phyloP scores from a whole-genome alignment of 2,888 invertebrate genomes.

The Tethea ocularis region DNA sequence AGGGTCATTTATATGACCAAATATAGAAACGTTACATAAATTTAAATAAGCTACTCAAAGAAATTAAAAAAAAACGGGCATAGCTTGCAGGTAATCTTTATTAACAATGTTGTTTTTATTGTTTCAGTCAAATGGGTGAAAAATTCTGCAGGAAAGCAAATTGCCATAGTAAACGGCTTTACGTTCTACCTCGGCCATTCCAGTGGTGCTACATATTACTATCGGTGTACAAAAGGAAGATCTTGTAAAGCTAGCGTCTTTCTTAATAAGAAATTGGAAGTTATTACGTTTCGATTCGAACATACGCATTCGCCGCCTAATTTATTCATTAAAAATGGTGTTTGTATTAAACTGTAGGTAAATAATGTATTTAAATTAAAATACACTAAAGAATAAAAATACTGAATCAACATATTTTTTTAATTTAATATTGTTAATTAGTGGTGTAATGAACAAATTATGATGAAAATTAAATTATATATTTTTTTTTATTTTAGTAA shows the following conservation, averaged over 20 bases:
- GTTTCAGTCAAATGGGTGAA: conserved; percentile 31
- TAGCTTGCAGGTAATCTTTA: too few relatives aligned
- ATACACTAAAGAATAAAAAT: too few relatives aligned
- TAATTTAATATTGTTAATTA: too few relatives aligned
- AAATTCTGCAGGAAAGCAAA: conserved; percentile 22
- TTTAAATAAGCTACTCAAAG: too few relatives aligned
- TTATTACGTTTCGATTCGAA: conserved; percentile 15
- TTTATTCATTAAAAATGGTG: conserved; percentile 26
- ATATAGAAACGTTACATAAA: too few relatives aligned
- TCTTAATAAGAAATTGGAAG: conserved; percentile 11
- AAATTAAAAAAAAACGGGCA: too few relatives aligned
- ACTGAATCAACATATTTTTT: too few relatives aligned
- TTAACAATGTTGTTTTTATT: too few relatives aligned
- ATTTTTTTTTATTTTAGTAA: conserved; percentile 11
- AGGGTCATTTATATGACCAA: too few relatives aligned
- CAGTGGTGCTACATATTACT: conserved; percentile 14
- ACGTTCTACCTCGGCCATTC: conserved; percentile 21
- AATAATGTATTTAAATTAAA: too few relatives aligned
- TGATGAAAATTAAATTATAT: too few relatives aligned
- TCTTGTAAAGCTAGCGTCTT: conserved; percentile 27
- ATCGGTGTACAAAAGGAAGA: conserved; percentile 34
- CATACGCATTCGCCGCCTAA: conserved; percentile 27
- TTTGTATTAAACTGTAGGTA: conserved; percentile 13
- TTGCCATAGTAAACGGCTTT: conserved; percentile 30
- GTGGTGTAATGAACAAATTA: too few relatives aligned